Evolutionary conservation across 2,113 vertebrate species (phyloP).

Genomic region (Chrysochloris asiatica): DNA sequence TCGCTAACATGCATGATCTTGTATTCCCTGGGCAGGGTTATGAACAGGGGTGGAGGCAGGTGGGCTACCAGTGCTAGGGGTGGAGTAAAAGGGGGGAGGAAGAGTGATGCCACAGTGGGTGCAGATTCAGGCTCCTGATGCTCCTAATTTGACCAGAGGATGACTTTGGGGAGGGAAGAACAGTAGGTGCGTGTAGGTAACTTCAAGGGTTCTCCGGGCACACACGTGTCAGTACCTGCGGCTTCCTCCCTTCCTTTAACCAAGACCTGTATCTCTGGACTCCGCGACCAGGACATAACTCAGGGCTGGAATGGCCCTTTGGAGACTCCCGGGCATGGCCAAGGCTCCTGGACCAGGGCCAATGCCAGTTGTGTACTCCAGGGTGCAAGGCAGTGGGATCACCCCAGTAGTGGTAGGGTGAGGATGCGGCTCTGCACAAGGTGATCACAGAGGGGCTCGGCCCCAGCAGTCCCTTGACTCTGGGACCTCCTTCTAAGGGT

Average conservation of each 20-base stretch:
- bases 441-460: not conserved
- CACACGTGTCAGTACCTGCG: rapidly evolving
- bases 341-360: not conserved
- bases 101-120: too few relatives aligned
- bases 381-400: not conserved
- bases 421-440: not conserved
- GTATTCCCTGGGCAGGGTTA: too few relatives aligned
- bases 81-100: not conserved
- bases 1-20: rapidly evolving
- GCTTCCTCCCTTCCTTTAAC: not conserved
- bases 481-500: rapidly evolving
- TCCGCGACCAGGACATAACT: not conserved
- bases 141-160: not conserved
- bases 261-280: not conserved
- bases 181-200: rapidly evolving
- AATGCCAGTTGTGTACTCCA: not conserved
- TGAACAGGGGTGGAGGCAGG: too few relatives aligned
- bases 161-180: not conserved
- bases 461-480: not conserved
- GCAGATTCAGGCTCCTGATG: too few relatives aligned
- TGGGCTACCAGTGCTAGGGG: not conserved
- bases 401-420: rapidly evolving
- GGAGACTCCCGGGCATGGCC: rapidly evolving
- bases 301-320: not conserved
- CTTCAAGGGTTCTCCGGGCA: not conserved